These are phyloP conservation scores for Ornithoptera alexandrae DNA, from an alignment of 2,888 invertebrate genomes.

Conservation along the genomic window DNA sequence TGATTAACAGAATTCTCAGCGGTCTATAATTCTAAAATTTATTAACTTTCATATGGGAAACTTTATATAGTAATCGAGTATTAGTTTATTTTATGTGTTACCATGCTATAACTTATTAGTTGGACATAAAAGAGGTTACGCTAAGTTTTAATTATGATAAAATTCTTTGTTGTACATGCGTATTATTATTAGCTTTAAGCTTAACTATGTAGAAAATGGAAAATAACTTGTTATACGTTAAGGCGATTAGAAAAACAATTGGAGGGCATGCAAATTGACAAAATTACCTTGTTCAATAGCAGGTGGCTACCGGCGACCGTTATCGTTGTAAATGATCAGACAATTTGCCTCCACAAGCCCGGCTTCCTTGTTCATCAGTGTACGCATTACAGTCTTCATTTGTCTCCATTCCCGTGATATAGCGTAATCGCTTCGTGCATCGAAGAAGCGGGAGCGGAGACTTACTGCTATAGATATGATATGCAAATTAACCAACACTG, in stretches of 20 bases:
- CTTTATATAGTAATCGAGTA: not conserved
- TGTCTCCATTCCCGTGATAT: constrained; percentile 14
- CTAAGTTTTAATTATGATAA: not conserved
- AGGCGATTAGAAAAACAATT: constrained; percentile 55
- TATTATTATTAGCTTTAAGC: not conserved
- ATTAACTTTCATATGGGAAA: not conserved
- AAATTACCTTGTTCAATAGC: constrained; percentile 63
- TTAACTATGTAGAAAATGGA: not conserved
- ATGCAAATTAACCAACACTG: not conserved
- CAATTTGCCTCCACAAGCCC: constrained; percentile 50
- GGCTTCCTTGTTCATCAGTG: constrained; percentile 51
- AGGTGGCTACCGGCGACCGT: constrained; percentile 59
- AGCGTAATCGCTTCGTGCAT: not conserved
- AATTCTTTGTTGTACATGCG: not conserved
- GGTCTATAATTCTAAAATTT: not conserved
- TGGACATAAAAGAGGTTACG: not conserved
- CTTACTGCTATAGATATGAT: not conserved
- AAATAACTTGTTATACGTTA: constrained; percentile 11
- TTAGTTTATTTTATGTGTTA: not conserved
- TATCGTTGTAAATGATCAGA: constrained; percentile 63
- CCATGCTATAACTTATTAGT: no score
- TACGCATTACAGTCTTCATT: constrained; percentile 27
- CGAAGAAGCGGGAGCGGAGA: constrained; percentile 2
- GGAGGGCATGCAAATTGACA: constrained; percentile 53
- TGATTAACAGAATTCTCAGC: not conserved